phyloP scores from a whole-genome alignment of 2,888 invertebrate species.

The Abscondita cerata region DNA sequence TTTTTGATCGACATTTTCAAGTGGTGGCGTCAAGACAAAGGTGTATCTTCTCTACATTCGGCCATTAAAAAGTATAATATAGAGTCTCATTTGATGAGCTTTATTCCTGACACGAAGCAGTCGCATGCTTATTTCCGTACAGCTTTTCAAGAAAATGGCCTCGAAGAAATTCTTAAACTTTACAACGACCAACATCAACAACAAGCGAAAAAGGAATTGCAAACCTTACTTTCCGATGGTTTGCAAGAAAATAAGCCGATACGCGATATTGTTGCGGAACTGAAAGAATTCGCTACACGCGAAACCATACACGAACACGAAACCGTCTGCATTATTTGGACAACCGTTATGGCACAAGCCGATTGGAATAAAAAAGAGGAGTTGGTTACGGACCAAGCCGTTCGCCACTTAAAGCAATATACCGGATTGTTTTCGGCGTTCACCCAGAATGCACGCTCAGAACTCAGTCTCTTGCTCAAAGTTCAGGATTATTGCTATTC shows the following conservation, averaged over 20 bases:
- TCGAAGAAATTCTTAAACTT: constrained; percentile 67
- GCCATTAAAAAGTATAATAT: constrained; percentile 88
- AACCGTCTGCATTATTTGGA: constrained; percentile 75
- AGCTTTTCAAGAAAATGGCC: constrained; percentile 59
- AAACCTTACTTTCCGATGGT: constrained; percentile 79
- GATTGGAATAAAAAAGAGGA: constrained; percentile 99
- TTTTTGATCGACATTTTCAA: constrained; percentile 93
- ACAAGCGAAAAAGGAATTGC: constrained; percentile 81
- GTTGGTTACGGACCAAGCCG: constrained; percentile 93
- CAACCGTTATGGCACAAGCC: constrained; percentile 91
- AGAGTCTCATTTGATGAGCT: constrained; percentile 80
- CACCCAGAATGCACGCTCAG: constrained; percentile 83
- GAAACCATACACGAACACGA: constrained; percentile 91
- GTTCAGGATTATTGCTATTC: constrained; percentile 74
- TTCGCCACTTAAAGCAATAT: constrained; percentile 87
- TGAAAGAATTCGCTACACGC: constrained; percentile 84
- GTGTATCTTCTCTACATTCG: constrained; percentile 82
- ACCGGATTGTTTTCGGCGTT: constrained; percentile 88
- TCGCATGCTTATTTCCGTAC: constrained; percentile 86
- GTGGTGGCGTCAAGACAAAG: constrained; percentile 91
- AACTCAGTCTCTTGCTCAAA: constrained; percentile 87
- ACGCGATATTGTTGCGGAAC: constrained; percentile 84
- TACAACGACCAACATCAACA: constrained; percentile 86
- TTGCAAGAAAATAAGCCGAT: constrained; percentile 86
- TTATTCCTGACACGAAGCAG: constrained; percentile 93